Conservation (phyloP, 2,797 vertebrate species). For the Pygocentrus nattereri region DNA sequence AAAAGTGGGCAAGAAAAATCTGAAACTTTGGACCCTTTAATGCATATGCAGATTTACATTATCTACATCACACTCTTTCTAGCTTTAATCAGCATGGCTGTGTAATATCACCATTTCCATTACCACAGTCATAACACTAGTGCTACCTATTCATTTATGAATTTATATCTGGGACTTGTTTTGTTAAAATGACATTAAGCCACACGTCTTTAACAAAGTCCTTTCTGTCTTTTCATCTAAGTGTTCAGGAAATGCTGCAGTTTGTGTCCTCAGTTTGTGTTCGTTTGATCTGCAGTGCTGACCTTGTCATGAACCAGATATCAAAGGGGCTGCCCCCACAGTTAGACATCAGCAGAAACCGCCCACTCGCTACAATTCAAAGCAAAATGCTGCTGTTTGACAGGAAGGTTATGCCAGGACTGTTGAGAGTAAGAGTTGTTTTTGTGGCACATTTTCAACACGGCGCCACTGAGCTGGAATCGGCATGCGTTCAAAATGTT, state of each 20-base stretch:
- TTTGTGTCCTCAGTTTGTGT: slow-evolving; percentile 13
- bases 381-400: background rate
- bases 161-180: slow-evolving; percentile 26
- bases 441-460: background rate
- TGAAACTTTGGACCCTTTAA: background rate
- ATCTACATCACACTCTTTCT: background rate
- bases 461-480: too few relatives aligned
- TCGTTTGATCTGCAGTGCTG: slow-evolving; percentile 7
- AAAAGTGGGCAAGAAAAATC: background rate
- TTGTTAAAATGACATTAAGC: background rate
- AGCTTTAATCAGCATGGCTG: background rate
- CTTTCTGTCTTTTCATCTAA: background rate
- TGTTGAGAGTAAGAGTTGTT: background rate
- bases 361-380: background rate
- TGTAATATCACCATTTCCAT: background rate
- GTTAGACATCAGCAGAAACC: background rate
- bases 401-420: background rate
- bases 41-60: background rate
- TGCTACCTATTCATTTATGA: background rate
- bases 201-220: background rate
- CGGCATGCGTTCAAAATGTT: too few relatives aligned
- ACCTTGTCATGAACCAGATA: slow-evolving; percentile 4
- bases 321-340: background rate
- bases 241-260: background rate
- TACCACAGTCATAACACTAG: background rate